These are phyloP conservation scores for Euplagia quadripunctaria DNA, from an alignment of 2,888 invertebrate species.

Conservation along the genomic window DNA sequence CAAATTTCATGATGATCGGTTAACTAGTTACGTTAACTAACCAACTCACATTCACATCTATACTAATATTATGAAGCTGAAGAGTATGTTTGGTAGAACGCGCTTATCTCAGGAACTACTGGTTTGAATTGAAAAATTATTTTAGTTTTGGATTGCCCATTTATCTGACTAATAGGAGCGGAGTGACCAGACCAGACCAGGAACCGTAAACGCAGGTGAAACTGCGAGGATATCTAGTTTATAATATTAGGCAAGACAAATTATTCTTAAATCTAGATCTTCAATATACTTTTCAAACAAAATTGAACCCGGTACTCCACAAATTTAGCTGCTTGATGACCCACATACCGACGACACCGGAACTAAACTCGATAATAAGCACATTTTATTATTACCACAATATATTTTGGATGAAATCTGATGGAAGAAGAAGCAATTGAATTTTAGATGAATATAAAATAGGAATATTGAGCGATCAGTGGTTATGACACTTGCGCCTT, in stretches of 20 bases:
- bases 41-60: too few relatives aligned
- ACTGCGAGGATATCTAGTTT: neutral
- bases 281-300: neutral
- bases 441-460: neutral
- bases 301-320: neutral
- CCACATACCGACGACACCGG: slow-evolving; percentile 9
- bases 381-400: slow-evolving; percentile 6
- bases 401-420: neutral
- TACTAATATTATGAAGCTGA: too few relatives aligned
- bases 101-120: too few relatives aligned
- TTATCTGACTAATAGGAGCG: too few relatives aligned
- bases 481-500: slow-evolving; percentile 3
- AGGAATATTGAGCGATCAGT: neutral
- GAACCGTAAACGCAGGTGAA: too few relatives aligned
- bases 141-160: too few relatives aligned
- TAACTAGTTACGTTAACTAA: too few relatives aligned
- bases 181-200: too few relatives aligned
- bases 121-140: too few relatives aligned
- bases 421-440: neutral
- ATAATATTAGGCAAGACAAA: neutral
- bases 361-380: slow-evolving; percentile 6
- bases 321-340: neutral
- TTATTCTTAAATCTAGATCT: neutral
- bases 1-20: too few relatives aligned
- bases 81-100: too few relatives aligned